Conservation (phyloP, 2,113 vertebrate genomes). For the Sander vitreus region DNA sequence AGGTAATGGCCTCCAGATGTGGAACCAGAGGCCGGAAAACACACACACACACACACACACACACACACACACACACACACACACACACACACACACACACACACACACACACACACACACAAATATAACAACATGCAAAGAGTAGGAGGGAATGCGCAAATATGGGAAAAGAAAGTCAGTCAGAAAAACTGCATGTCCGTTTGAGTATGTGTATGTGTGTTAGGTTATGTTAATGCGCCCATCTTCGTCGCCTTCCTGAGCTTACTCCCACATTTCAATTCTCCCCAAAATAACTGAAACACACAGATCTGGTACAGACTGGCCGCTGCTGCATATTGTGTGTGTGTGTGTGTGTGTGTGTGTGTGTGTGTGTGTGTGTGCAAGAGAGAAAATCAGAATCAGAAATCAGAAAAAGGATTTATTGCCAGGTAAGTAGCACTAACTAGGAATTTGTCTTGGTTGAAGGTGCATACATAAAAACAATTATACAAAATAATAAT, state of each 20-base stretch:
- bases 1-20: constrained; percentile 83
- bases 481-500: too few species aligned
- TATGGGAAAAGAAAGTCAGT: constrained; percentile 59
- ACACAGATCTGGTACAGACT: background rate
- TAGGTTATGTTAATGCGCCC: constrained; percentile 6
- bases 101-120: constrained; percentile 14
- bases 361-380: background rate
- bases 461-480: too few species aligned
- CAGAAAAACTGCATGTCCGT: constrained; percentile 2
- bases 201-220: background rate
- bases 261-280: constrained; percentile 30
- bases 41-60: constrained; percentile 36
- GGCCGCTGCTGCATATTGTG: constrained; percentile 11
- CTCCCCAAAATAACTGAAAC: constrained; percentile 37
- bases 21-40: constrained; percentile 57
- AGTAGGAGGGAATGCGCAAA: constrained; percentile 55
- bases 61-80: constrained; percentile 8
- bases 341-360: constrained; percentile 11
- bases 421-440: too few species aligned
- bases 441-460: too few species aligned
- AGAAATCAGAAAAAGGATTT: too few species aligned
- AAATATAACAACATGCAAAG: constrained; percentile 61
- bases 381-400: background rate
- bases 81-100: constrained; percentile 31
- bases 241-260: constrained; percentile 16